Conservation (phyloP, 2,113 vertebrate genomes). For the Sylvietta virens region DNA sequence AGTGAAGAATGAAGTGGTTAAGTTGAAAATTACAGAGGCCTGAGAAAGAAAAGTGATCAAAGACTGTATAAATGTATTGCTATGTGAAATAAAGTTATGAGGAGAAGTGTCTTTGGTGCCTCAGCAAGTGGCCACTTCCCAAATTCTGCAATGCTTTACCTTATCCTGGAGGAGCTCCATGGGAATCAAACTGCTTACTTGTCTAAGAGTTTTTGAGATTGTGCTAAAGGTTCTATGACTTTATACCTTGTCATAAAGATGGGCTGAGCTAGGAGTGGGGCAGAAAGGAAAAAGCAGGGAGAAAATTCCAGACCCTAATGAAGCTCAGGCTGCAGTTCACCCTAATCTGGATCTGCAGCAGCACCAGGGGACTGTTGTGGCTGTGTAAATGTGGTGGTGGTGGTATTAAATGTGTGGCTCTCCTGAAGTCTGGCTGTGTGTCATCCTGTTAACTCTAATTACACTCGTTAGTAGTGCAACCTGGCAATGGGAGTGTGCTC, state of each 20-base stretch:
- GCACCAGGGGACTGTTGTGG: neutral
- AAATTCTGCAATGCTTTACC: neutral
- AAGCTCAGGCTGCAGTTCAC: neutral
- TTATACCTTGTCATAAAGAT: neutral
- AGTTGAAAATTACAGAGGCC: neutral
- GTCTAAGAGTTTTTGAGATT: neutral
- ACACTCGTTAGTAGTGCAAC: neutral
- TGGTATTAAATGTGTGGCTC: neutral
- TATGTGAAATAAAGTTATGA: neutral
- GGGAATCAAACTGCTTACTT: neutral
- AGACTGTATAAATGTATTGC: neutral
- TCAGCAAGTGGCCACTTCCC: neutral
- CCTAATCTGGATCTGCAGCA: neutral
- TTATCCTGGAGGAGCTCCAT: neutral
- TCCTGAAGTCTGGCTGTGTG: fast-evolving
- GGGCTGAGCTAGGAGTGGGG: neutral
- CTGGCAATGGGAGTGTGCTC: neutral
- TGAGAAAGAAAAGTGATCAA: neutral
- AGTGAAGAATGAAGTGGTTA: neutral
- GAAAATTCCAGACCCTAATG: neutral
- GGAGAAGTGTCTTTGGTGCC: neutral
- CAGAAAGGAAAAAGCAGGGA: neutral
- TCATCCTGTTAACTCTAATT: neutral
- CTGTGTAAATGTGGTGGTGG: neutral
- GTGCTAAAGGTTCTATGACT: fast-evolving